phyloP scores from a whole-genome alignment of 2,797 vertebrate species.

The Gambelia wislizenii region DNA sequence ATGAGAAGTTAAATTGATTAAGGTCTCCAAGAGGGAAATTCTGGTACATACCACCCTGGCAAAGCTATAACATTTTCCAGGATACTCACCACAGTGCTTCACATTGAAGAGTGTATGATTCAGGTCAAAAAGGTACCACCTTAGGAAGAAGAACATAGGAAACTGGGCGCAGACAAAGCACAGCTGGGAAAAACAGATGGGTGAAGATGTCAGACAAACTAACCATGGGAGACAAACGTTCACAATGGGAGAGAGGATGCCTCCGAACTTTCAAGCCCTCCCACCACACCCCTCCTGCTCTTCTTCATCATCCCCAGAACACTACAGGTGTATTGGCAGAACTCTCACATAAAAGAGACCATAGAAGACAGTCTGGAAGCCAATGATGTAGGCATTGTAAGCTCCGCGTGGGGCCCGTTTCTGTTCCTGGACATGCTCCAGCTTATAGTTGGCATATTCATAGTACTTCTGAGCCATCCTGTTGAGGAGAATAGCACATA shows the following conservation, averaged over 20 bases:
- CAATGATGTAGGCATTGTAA: conserved; percentile 85
- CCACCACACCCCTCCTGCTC: not conserved
- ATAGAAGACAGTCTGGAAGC: conserved; percentile 91
- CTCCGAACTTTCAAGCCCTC: not conserved
- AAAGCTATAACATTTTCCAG: fast-evolving
- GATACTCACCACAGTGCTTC: conserved; percentile 84
- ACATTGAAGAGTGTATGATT: conserved; percentile 85
- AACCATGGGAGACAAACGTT: not conserved
- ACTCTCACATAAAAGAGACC: conserved; percentile 88
- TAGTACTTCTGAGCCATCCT: conserved; percentile 99
- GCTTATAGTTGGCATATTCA: conserved; percentile 90
- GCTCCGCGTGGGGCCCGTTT: conserved; percentile 83
- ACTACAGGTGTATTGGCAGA: fast-evolving
- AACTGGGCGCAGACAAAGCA: conserved; percentile 93
- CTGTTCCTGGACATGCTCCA: conserved; percentile 89
- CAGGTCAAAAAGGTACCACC: conserved; percentile 80
- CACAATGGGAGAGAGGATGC: not conserved
- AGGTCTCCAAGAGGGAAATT: not conserved
- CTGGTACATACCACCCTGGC: not conserved
- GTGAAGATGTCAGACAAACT: fast-evolving
- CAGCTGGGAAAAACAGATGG: conserved; percentile 76
- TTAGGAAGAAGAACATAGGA: conserved; percentile 90
- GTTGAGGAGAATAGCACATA: not conserved
- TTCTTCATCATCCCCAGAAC: not conserved
- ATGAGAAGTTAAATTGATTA: not conserved